Percentiles rank a stretch among this genome's conserved stretches.
These are phyloP conservation scores for Pitta sordida DNA, from an alignment of 2,113 vertebrate species.

Conservation along the genomic window DNA sequence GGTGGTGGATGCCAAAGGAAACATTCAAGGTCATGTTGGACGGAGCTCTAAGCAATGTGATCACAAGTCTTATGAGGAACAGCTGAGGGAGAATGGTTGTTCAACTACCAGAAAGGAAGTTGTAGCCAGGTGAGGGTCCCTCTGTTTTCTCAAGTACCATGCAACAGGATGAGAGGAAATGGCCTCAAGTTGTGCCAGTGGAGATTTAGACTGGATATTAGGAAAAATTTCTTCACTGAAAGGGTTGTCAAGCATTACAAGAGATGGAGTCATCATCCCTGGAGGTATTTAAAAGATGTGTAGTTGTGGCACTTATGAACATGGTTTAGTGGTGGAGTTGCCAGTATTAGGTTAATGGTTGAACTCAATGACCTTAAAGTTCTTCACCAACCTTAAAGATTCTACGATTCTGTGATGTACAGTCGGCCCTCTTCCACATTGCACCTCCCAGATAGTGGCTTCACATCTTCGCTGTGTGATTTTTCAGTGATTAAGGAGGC, in stretches of 20 bases:
- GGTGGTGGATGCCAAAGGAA: neutral
- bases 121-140: neutral
- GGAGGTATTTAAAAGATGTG: neutral
- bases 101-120: neutral
- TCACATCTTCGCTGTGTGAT: no score
- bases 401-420: neutral
- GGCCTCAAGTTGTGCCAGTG: neutral
- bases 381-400: neutral
- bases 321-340: neutral
- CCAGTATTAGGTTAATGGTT: neutral
- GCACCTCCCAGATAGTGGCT: no score
- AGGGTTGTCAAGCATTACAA: neutral
- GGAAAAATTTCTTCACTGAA: neutral
- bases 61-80: neutral
- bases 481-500: no score
- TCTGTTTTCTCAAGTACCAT: neutral
- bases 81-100: neutral
- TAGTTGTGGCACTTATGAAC: neutral
- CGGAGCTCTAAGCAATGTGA: neutral
- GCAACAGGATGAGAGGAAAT: neutral
- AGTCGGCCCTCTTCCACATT: no score
- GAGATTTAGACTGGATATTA: neutral
- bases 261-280: neutral
- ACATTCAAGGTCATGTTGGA: neutral
- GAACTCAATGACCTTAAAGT: neutral